phyloP scores from a whole-genome alignment of 2,797 vertebrate species.

The Leptoclinus maculatus region DNA sequence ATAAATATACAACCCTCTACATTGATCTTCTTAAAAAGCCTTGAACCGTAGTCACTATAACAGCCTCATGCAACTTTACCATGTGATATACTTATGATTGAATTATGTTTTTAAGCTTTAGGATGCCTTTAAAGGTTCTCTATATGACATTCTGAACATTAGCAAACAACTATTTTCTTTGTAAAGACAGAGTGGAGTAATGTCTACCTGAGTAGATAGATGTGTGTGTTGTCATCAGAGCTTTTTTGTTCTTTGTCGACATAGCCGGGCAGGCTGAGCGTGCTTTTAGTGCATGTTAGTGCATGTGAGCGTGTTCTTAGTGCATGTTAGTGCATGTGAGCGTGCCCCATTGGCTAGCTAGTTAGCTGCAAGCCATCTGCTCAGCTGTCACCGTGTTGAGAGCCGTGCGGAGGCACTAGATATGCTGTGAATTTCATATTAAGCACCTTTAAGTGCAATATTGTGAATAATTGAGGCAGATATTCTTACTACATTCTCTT shows the following conservation, averaged over 20 bases:
- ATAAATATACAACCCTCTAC: constrained; percentile 12
- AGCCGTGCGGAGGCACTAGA: background rate
- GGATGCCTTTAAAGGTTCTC: background rate
- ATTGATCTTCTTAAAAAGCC: constrained; percentile 23
- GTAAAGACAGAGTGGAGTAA: background rate
- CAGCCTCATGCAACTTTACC: constrained; percentile 2
- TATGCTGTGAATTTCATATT: background rate
- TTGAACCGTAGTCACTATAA: constrained; percentile 5
- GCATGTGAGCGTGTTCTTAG: background rate
- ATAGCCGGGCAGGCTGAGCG: background rate
- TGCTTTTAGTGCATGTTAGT: background rate
- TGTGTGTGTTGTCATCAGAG: background rate
- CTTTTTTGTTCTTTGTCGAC: background rate
- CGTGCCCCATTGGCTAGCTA: background rate
- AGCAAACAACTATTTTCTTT: background rate
- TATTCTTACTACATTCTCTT: background rate
- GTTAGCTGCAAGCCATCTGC: background rate
- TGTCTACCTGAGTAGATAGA: background rate
- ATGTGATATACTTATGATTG: constrained; percentile 26
- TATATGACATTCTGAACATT: background rate
- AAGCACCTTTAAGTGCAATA: constrained; percentile 9
- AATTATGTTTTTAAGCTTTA: constrained; percentile 20
- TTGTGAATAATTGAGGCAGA: constrained; percentile 11
- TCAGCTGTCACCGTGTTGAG: background rate
- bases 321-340: background rate